Conservation (phyloP, 2,797 vertebrate species). For the Australoheros facetus region DNA sequence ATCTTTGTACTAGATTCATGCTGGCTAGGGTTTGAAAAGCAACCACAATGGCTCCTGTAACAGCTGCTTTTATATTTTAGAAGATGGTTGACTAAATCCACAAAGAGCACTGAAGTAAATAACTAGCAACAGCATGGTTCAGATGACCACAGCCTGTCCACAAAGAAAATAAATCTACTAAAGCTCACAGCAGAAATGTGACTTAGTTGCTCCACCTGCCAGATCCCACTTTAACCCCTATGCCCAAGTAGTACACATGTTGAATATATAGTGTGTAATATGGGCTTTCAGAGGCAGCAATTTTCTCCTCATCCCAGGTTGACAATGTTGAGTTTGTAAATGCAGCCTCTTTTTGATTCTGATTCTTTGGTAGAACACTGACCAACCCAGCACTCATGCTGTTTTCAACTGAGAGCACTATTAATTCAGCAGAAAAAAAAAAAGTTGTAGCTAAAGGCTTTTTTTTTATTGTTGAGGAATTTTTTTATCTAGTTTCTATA, state of each 20-base stretch:
- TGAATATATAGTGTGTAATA: rapidly evolving
- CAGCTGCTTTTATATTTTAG: not conserved
- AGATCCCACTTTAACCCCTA: not conserved
- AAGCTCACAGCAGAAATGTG: not conserved
- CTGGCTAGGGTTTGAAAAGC: too few species aligned
- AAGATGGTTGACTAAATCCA: not conserved
- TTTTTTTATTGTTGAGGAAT: rapidly evolving
- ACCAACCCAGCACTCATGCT: not conserved
- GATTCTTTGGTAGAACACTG: not conserved
- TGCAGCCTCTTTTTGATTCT: too few species aligned
- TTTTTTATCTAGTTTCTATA: not conserved
- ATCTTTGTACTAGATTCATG: too few species aligned
- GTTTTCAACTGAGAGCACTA: not conserved
- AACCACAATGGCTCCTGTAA: not conserved
- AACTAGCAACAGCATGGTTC: not conserved
- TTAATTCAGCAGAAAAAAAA: too few species aligned
- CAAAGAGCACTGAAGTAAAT: not conserved
- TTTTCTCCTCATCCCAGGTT: not conserved
- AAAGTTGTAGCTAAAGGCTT: not conserved
- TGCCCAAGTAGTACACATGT: not conserved
- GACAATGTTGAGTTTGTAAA: not conserved
- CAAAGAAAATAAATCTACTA: not conserved
- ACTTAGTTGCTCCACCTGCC: not conserved
- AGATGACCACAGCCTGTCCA: not conserved
- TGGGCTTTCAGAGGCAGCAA: not conserved